These are phyloP conservation scores for Montipora foliosa DNA, from an alignment of 64 coral and sea anemone species.

Conservation along the genomic window DNA sequence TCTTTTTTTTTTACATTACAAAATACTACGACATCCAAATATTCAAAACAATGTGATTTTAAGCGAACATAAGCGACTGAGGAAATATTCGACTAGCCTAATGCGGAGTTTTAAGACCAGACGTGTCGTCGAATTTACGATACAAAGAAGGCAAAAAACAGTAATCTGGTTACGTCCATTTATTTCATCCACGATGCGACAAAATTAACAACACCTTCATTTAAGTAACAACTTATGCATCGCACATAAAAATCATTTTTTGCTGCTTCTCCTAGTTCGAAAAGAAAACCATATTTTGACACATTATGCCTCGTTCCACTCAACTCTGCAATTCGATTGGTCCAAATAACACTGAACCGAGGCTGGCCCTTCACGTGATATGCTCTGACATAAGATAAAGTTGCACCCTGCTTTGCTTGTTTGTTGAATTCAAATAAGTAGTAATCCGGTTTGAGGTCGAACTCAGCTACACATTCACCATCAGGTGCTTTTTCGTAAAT, in stretches of 20 bases:
- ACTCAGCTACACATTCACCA: constrained; percentile 30
- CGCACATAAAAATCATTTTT: constrained; percentile 23
- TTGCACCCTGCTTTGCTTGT: constrained; percentile 14
- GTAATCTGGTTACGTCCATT: background rate
- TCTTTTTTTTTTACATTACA: too few relatives aligned
- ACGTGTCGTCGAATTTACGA: background rate
- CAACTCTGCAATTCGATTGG: constrained; percentile 14
- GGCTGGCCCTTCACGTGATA: constrained; percentile 46
- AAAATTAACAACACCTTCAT: constrained; percentile 47
- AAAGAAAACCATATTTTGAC: constrained; percentile 48
- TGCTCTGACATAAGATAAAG: constrained; percentile 15
- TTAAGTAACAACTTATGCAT: constrained; percentile 10
- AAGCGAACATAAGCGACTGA: too few relatives aligned
- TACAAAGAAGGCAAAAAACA: too few relatives aligned
- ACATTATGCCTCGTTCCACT: constrained; percentile 33
- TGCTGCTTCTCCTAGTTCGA: constrained; percentile 21
- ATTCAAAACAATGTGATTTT: too few relatives aligned
- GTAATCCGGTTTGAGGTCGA: constrained; percentile 47
- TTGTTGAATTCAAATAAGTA: constrained; percentile 44
- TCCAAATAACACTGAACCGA: constrained; percentile 44
- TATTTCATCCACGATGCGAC: constrained; percentile 31
- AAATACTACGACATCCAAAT: too few relatives aligned
- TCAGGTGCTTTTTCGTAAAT: constrained; percentile 17
- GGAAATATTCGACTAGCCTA: too few relatives aligned
- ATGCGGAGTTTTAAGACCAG: too few relatives aligned